Evolutionary conservation across 53 echinoderm and acorn worm species (phyloP), one percentile per base, ranked within the genome.

Genomic region (Crossaster papposus): DNA sequence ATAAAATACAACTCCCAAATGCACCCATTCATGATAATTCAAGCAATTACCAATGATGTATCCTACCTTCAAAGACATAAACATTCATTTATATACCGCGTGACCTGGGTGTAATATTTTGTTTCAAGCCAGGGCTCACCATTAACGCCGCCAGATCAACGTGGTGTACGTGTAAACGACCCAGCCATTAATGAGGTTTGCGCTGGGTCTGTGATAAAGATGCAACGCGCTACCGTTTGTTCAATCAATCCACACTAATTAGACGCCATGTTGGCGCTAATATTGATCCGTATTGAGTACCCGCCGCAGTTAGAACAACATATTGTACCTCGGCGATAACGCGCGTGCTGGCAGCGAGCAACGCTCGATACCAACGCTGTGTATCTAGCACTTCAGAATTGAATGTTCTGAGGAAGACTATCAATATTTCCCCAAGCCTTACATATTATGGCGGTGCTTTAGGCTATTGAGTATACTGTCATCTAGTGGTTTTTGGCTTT

Each of bases 221-320:
- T 31, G 18, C 79, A 20, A 68, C 28, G 54, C 30, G 54, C 79
- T 14, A 28, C 35, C 13, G 30, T 53, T 51, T 52, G 79, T 24
- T 54, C 79, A 53, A 68, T 68, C 68, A 68, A 68, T 81, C 34
- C 51, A 30, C 14, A 31, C 55, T 81, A 81, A 81, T 80, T 80
- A 80, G 62, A 20, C 58, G 33, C 50, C 34, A 32, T 20, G 62
- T 26, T 33, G 33, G 81, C 23, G 81, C 32, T 32, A 4, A 30
- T 81, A 81, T 81, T 81, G 81, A 81, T 81, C 30, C 18, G 11
- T 63, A 31, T 64, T 36, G 62, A 20, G 31, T 30, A 23, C 62
- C 30, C 58, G 12, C 30, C 18, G 17, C 20, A 22, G 62, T 20
- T 30, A 54, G 14, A 52, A 79, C 51, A 58, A 54, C 30, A 55